These are phyloP conservation scores for Zaprionus gabonicus DNA, from an alignment of 1,140 invertebrate genomes.

Conservation along the genomic window DNA sequence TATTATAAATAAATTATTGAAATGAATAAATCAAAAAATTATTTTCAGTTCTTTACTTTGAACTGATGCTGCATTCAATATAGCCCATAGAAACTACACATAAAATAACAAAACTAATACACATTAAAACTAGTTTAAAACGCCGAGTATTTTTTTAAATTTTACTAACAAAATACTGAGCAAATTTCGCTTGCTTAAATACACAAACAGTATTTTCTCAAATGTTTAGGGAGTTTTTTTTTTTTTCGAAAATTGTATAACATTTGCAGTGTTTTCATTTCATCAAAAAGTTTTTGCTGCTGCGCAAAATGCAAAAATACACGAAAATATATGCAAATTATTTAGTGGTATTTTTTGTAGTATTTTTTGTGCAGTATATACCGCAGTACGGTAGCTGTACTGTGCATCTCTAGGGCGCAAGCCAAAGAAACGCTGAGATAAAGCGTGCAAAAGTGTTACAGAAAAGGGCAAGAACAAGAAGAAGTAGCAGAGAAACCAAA, in stretches of 20 bases:
- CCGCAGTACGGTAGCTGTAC: neutral
- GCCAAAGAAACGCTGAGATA: constrained; percentile 25
- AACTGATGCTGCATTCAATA: neutral
- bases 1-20: too few relatives aligned
- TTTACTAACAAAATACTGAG: neutral
- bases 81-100: neutral
- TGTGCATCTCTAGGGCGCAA: constrained; percentile 9
- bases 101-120: neutral
- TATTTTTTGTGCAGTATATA: neutral
- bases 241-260: neutral
- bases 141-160: neutral
- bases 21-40: too few relatives aligned
- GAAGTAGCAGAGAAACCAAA: constrained; percentile 3
- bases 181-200: neutral
- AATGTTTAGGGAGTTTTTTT: neutral
- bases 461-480: constrained; percentile 19
- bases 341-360: neutral
- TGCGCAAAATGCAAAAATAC: neutral
- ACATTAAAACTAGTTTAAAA: neutral
- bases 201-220: constrained; percentile 1
- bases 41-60: neutral
- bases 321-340: neutral
- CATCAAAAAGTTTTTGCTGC: neutral
- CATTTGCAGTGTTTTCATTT: neutral
- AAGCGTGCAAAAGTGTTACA: constrained; percentile 15